These are phyloP conservation scores for Toxostoma redivivum DNA, from an alignment of 2,113 vertebrate species.

Conservation along the genomic window DNA sequence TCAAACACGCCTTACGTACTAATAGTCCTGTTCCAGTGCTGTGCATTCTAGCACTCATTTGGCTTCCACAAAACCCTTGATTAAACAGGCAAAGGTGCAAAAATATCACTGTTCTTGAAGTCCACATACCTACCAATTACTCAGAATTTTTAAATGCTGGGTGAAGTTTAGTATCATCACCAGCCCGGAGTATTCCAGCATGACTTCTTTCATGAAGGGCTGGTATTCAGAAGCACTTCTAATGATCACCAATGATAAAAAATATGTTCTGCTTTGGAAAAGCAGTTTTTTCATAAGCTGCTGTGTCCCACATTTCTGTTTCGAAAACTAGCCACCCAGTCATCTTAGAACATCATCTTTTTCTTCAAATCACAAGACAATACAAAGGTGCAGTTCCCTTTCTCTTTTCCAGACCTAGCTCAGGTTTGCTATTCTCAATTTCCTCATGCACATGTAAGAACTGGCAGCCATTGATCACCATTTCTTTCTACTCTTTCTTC, in stretches of 20 bases:
- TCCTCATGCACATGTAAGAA: not conserved
- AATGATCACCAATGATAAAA: not conserved
- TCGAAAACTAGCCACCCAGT: not conserved
- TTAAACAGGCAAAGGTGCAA: not conserved
- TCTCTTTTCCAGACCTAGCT: not conserved
- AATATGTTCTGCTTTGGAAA: not conserved
- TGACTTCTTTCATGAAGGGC: not conserved
- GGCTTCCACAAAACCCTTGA: not conserved
- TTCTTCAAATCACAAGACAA: not conserved
- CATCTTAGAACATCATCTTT: not conserved
- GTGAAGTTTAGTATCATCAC: slow-evolving; percentile 2
- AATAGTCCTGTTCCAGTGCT: not conserved
- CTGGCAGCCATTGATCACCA: not conserved
- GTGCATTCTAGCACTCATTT: not conserved
- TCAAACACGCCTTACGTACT: not conserved
- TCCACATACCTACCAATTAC: not conserved
- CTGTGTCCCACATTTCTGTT: not conserved
- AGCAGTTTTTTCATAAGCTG: not conserved
- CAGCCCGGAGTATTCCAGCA: not conserved
- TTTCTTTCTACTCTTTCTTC: not conserved
- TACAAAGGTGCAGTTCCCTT: not conserved
- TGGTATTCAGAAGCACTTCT: not conserved
- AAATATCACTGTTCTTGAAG: not conserved
- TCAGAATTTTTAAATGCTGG: not conserved
- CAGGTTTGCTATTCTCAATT: not conserved